A percentile compares a stretch with the other conserved stretches of the same genome.
These are phyloP conservation scores for Tachyglossus aculeatus DNA, from an alignment of 2,797 vertebrate genomes.

Conservation along the genomic window DNA sequence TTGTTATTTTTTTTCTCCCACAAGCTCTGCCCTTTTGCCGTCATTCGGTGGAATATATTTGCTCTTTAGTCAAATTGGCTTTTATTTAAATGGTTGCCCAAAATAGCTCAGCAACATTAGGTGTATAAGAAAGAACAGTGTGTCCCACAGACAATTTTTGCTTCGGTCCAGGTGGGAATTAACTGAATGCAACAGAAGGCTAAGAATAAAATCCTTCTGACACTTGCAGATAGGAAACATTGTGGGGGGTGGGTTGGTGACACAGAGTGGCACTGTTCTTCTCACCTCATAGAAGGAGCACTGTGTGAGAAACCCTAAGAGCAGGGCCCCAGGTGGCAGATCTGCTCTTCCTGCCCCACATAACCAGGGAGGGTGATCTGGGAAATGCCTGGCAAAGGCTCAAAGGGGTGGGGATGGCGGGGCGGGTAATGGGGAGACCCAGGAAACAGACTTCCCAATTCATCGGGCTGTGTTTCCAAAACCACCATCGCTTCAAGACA, in stretches of 20 bases:
- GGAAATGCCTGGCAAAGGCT: background rate
- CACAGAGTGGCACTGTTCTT: slow-evolving; percentile 1
- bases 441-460: too few species aligned
- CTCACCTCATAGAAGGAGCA: background rate
- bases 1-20: slow-evolving; percentile 59
- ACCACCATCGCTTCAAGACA: too few species aligned
- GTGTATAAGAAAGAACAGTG: slow-evolving; percentile 68
- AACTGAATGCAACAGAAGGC: slow-evolving; percentile 54
- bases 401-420: background rate
- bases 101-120: slow-evolving; percentile 76
- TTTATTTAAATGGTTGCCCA: slow-evolving; percentile 78
- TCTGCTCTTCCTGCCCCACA: background rate
- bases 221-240: slow-evolving; percentile 48
- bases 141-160: slow-evolving; percentile 64
- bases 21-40: slow-evolving; percentile 74
- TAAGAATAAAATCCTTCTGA: slow-evolving; percentile 57
- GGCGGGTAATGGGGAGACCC: too few species aligned
- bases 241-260: slow-evolving; percentile 48
- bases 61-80: slow-evolving; percentile 81
- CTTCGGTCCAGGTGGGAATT: slow-evolving; percentile 64
- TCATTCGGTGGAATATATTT: slow-evolving; percentile 76
- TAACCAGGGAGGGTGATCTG: fast-evolving
- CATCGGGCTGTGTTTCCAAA: too few species aligned
- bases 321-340: background rate
- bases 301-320: background rate